These are phyloP conservation scores for Neosilurus mollespiculum DNA, from an alignment of 2,797 vertebrate genomes.

Conservation along the genomic window DNA sequence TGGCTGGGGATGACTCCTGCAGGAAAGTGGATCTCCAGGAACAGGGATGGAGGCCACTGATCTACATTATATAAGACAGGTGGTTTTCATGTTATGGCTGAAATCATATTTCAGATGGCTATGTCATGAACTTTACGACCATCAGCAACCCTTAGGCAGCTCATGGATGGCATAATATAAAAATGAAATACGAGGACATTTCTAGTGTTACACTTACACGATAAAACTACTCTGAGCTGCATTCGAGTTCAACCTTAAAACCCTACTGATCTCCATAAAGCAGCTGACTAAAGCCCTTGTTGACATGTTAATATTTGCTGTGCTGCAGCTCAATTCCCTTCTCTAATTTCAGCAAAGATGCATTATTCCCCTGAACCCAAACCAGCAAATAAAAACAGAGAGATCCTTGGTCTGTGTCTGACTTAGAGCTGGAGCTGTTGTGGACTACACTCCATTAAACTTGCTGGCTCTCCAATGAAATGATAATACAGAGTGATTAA, in stretches of 20 bases:
- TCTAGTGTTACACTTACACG: not conserved
- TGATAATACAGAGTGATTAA: conserved; percentile 14
- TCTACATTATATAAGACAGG: no score
- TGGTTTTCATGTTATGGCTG: no score
- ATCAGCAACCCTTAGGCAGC: not conserved
- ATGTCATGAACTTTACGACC: no score
- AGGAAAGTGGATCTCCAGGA: no score
- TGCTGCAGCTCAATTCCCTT: conserved; percentile 14
- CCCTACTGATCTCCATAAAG: not conserved
- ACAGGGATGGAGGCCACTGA: no score
- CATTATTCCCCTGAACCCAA: not conserved
- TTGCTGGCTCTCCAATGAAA: conserved; percentile 2
- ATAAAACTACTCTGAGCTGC: not conserved
- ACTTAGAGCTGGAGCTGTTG: not conserved
- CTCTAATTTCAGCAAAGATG: not conserved
- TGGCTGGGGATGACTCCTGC: no score
- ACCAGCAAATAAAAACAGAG: not conserved
- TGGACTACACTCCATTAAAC: not conserved
- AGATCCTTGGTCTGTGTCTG: not conserved
- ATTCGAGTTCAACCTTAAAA: not conserved
- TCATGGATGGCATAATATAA: no score
- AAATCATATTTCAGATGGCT: no score
- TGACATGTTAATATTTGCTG: conserved; percentile 7
- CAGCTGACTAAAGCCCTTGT: not conserved
- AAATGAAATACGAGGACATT: not conserved